A percentile compares a stretch with the other conserved stretches of the same genome.
These are phyloP conservation scores for Lamellibrachia satsuma DNA, from an alignment of 2,888 invertebrate species.

Conservation along the genomic window DNA sequence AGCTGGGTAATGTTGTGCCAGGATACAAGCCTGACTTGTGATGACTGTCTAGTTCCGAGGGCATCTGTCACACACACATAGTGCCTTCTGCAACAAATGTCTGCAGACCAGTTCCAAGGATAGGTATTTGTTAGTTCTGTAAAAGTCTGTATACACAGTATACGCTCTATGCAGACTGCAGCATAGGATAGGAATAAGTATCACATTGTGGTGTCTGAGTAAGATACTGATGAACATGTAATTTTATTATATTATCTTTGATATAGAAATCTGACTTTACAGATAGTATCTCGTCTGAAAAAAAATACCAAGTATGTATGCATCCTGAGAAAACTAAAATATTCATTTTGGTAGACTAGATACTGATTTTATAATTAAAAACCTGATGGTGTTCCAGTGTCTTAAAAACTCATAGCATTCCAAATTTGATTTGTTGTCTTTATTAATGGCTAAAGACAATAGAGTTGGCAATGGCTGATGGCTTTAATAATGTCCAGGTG, in stretches of 20 bases:
- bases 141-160: neutral
- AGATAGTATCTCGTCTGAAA: neutral
- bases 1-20: conserved; percentile 12
- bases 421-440: neutral
- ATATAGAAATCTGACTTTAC: neutral
- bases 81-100: neutral
- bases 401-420: neutral
- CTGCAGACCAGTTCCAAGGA: neutral
- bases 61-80: neutral
- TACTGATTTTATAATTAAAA: neutral
- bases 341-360: neutral
- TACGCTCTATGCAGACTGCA: neutral
- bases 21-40: conserved; percentile 5
- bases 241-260: neutral
- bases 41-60: neutral
- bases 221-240: neutral
- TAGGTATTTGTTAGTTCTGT: neutral
- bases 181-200: neutral
- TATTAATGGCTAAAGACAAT: too few relatives aligned
- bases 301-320: neutral
- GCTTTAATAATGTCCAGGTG: too few relatives aligned
- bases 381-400: neutral
- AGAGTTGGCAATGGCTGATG: too few relatives aligned
- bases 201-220: neutral
- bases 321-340: neutral